Evolutionary conservation across 1,140 invertebrate species (phyloP), one percentile per base, ranked within the genome.

Genomic region (Penaeus chinensis): DNA sequence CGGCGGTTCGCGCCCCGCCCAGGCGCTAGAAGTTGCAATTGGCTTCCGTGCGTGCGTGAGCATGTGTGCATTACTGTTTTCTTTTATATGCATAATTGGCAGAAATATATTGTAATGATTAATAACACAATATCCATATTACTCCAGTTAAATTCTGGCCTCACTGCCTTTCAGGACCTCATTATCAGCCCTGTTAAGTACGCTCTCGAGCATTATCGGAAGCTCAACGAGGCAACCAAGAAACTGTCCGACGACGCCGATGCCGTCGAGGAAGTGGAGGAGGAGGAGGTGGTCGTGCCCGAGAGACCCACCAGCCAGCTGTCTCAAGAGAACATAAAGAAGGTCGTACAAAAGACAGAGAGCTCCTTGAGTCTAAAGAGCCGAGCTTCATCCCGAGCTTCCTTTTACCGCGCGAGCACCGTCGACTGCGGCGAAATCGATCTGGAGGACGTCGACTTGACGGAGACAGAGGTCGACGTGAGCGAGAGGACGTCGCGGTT

Each of bases 401-500:
- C 87, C 60, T 79, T 83, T 18, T 76, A 76, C 54, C 87, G 85
- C 11, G 79, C 89, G n/a, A 74, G n/a, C 22, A 87, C 85, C 1
- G 47, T 80, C 62, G 89, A 87, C 22, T 78, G 77, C 66, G 63
- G 77, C 42, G 89, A 90, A 63, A 61, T 71, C 20, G 80, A 84
- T 20, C n/a, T 86, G 27, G 78, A 83, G 32, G 74, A 85, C 62
- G 62, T 60, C 11, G 69, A 71, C 16, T 0, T 82, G 42, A 84
- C 90, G 37, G 87, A 89, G 1, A 96, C 95, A 22, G 95, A 96
- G 92, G 95, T 96, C 2, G 95, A 95, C 90, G 93, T 96, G 79
- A 95, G 95, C 79, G 95, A 96, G 90, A 95, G 95, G 91, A 94
- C 95, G 3, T 93, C 96, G 0, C 96, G 96, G 90, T 92, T 92